Evolutionary conservation across 2,113 vertebrate genomes (phyloP), one percentile per base, ranked within the genome.

Genomic region (Arvicanthis niloticus): DNA sequence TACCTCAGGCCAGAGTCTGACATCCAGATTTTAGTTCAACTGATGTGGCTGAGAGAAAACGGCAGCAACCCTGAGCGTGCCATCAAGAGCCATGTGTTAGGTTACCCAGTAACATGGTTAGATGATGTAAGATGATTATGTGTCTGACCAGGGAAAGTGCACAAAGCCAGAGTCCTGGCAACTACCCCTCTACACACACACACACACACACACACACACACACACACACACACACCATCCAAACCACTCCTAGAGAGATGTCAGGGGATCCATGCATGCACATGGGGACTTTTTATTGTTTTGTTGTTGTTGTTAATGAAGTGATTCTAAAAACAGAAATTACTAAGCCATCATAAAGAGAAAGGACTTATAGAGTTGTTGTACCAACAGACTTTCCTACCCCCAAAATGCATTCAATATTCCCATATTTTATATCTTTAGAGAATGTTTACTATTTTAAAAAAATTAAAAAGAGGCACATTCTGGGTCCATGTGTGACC

Each of bases 281-380:
- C 95, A 91, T 70, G 60, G 85, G 89, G 95, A 73, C 65, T 95
- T 91, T 91, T 94, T 82, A 93, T 97, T 96, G 93, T 96, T 97
- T 94, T 75, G 81, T 88, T 92, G 16, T 86, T 85, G 97, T 91
- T 75, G 91, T 87, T 93, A 15, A 85, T 85, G 90, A 98, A 98
- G 62, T 92, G 95, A 95, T 91, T 76, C 88, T 93, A 94, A 94
- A 77, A 77, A 70, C 68, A 95, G 91, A 97, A 96, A 97, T 88
- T 87, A 62, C 84, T 94, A 94, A 92, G 12, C 34, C 70, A 90
- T 91, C 92, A 93, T 75, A 62, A 93, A 84, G 19, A 76, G 53
- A 68, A 45, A 89, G 34, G 17, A 89, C 82, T 80, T 72, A 88
- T 81, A 93, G 80, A 42, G 9, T 80, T 42, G 84, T 48, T 31